Percentiles rank a stretch among this genome's conserved stretches.
Conservation (phyloP, 2,888 invertebrate genomes). For the Trisateles emortualis region DNA sequence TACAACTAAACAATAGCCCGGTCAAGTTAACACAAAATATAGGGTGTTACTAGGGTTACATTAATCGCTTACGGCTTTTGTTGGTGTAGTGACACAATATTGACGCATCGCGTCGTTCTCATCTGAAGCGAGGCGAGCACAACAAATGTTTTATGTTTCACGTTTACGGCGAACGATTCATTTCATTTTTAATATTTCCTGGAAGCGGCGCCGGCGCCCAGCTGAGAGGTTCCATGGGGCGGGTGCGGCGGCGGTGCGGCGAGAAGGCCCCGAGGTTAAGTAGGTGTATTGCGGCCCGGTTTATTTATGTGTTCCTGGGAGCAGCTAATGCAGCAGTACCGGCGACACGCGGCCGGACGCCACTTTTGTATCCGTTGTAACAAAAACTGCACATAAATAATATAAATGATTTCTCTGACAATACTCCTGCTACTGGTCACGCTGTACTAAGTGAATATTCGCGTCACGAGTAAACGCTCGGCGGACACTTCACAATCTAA, state of each 20-base stretch:
- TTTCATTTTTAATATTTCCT: slow-evolving; percentile 17
- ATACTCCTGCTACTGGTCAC: not conserved
- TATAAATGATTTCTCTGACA: slow-evolving; percentile 11
- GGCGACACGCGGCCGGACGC: slow-evolving; percentile 5
- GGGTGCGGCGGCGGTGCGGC: not conserved
- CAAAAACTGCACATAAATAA: slow-evolving; percentile 9
- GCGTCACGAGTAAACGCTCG: not conserved
- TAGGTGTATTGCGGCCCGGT: too few relatives aligned
- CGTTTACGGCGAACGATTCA: slow-evolving; percentile 13
- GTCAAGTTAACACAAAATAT: too few relatives aligned
- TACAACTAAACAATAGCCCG: too few relatives aligned
- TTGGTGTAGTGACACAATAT: not conserved
- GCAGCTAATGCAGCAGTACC: slow-evolving; percentile 33
- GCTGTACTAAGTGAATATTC: not conserved
- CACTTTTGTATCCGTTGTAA: slow-evolving; percentile 12
- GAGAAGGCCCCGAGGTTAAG: not conserved
- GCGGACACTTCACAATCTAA: slow-evolving; percentile 8
- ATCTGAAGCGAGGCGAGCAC: not conserved
- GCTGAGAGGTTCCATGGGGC: not conserved
- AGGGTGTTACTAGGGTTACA: too few relatives aligned
- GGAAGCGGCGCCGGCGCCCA: not conserved
- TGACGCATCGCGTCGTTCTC: not conserved
- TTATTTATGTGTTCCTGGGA: slow-evolving; percentile 15
- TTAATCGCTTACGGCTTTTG: too few relatives aligned
- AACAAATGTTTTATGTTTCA: slow-evolving; percentile 9